Percentiles rank a stretch among this genome's conserved stretches.
Conservation (phyloP, 2,797 vertebrate genomes). For the Cryptoblepharus egeriae region DNA sequence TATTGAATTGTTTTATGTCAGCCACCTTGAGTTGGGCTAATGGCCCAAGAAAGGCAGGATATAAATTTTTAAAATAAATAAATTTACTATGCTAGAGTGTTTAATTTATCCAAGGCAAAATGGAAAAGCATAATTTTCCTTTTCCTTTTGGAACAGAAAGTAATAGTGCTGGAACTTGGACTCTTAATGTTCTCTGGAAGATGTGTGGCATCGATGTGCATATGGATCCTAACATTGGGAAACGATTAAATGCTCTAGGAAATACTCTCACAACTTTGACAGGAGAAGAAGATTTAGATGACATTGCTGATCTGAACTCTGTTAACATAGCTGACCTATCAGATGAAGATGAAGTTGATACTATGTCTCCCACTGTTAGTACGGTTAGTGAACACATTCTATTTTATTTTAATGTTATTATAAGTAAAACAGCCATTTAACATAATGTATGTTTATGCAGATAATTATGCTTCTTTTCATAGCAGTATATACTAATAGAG, state of each 20-base stretch:
- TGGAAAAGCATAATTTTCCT: neutral
- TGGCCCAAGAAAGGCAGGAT: no score
- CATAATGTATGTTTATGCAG: neutral
- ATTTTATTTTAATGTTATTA: rapidly evolving
- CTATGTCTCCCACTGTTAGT: constrained; percentile 91
- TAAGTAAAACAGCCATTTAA: neutral
- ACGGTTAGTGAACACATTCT: constrained; percentile 79
- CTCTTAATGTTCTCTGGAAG: constrained; percentile 97
- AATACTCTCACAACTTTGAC: constrained; percentile 96
- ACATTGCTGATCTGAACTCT: constrained; percentile 93
- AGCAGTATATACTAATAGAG: neutral
- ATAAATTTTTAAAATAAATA: neutral
- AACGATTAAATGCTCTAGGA: constrained; percentile 94
- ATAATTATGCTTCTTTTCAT: neutral
- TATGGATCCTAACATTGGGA: constrained; percentile 99
- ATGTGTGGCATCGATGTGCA: constrained; percentile 99
- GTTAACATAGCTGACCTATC: constrained; percentile 93
- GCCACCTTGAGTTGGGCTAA: no score
- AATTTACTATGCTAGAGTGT: neutral
- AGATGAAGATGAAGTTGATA: constrained; percentile 93
- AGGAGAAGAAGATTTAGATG: constrained; percentile 94
- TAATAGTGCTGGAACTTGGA: constrained; percentile 98
- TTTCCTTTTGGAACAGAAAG: constrained; percentile 83
- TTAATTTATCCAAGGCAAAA: neutral
- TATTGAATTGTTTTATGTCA: no score